A percentile compares a stretch with the other conserved stretches of the same genome.
Evolutionary conservation across 2,888 invertebrate species (phyloP).

Genomic region (Keiferia lycopersicella): DNA sequence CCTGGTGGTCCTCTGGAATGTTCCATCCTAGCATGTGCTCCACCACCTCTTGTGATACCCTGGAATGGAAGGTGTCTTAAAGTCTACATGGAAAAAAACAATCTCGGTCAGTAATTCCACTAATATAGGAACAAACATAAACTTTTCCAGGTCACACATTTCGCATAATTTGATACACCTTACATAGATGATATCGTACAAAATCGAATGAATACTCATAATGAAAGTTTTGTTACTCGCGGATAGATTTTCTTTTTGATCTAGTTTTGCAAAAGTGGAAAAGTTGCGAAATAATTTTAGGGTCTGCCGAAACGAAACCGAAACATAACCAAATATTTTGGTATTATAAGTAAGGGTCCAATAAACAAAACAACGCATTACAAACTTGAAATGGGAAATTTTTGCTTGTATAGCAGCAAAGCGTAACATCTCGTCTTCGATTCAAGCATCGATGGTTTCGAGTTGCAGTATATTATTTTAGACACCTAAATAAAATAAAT

Average conservation of each 20-base stretch:
- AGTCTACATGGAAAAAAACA: too few relatives aligned
- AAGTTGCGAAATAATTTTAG: background rate
- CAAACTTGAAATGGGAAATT: too few relatives aligned
- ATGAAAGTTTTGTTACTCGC: background rate
- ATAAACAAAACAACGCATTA: too few relatives aligned
- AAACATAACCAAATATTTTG: background rate
- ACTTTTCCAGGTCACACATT: too few relatives aligned
- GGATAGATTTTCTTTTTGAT: background rate
- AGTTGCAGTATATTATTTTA: background rate
- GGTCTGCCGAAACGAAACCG: background rate
- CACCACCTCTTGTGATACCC: slow-evolving; percentile 69
- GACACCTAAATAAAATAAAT: slow-evolving; percentile 5
- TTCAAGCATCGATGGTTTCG: background rate
- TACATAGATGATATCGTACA: background rate
- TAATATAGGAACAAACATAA: too few relatives aligned
- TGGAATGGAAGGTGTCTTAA: slow-evolving; percentile 34
- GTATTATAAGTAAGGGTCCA: background rate
- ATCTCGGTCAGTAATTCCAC: too few relatives aligned
- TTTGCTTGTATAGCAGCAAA: too few relatives aligned
- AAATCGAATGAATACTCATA: background rate
- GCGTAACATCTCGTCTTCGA: background rate
- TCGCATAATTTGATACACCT: background rate
- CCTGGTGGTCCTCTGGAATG: slow-evolving; percentile 83
- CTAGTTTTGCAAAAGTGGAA: background rate
- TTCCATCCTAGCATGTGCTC: slow-evolving; percentile 85